Evolutionary conservation across 2,888 invertebrate genomes (phyloP), one percentile per base, ranked within the genome.

Genomic region (Hoplodrina blanda): DNA sequence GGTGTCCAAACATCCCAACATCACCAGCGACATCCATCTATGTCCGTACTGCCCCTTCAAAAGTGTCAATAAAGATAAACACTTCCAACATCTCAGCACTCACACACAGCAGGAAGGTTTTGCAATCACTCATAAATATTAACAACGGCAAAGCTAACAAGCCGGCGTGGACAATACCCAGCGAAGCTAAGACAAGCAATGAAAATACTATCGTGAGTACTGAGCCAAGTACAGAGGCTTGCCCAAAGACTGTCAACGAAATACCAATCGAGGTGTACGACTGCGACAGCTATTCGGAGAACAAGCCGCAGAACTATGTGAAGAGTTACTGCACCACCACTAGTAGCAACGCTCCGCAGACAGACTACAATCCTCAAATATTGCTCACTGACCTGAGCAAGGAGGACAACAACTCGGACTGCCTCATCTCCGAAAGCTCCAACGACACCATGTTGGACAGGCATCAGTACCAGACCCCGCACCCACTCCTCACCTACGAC

Each of bases 1-100:
- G 88, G 97, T 97, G 83, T 97, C 97, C 65, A 98, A 98, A 88
- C 98, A 98, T 91, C 98, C 98, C 0, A 97, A 97, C 37, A 90
- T 97, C 73, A 97, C 97, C 71, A 97, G 96, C 69, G 96, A 97
- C 19, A 92, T 98, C 83, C 97, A 97, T 85, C 94, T 96, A 6
- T 97, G 97, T 84, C 92, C 95, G 0, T 95, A 96, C 83, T 97
- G 97, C 83, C 92, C 96, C 44, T 97, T 96, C 89, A 96, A 97
- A 81, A 96, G 97, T 0, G 96, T 98, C 57, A 97, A 96, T 89
- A 97, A 97, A 89, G 96, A 97, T 19, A 97, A 97, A 86, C 97
- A 96, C 81, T 90, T 95, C 0, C 86, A 96, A 0, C 97, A 97
- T 85, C 91, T 97, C 65, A 92, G 94, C 5, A 95, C 93, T 3